Evolutionary conservation across 2,797 vertebrate genomes (phyloP).

Genomic region (Microctenopoma steveboyesi): DNA sequence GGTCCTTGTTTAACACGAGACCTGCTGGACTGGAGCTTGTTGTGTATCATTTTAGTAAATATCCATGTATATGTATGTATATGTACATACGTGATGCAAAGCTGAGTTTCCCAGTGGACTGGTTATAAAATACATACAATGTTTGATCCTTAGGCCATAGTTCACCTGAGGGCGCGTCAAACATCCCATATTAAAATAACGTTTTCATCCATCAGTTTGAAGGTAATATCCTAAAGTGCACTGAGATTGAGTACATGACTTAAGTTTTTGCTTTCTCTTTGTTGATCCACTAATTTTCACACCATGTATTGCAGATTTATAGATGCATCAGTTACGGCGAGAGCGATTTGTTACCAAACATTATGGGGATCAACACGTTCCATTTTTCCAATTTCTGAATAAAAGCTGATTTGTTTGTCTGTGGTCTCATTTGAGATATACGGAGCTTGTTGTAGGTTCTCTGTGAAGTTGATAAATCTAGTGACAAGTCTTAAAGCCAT

Average conservation of each 20-base stretch:
- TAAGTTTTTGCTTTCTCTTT: conserved; percentile 4
- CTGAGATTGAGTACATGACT: no score
- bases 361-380: conserved; percentile 35
- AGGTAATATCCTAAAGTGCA: no score
- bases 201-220: no score
- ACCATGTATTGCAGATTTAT: conserved; percentile 17
- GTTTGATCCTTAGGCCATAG: no score
- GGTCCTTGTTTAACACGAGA: neutral
- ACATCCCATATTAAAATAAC: no score
- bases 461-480: conserved; percentile 39
- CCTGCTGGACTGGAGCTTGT: no score
- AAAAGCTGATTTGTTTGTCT: conserved; percentile 47
- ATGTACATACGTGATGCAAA: no score
- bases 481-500: conserved; percentile 17
- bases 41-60: neutral
- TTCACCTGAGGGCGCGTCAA: no score
- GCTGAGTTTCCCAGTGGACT: no score
- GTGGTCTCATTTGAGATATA: conserved; percentile 37
- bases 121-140: no score
- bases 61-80: no score
- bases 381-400: conserved; percentile 40
- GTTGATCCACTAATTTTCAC: conserved; percentile 5
- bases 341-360: conserved; percentile 48
- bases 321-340: conserved; percentile 37
- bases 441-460: conserved; percentile 8